These are phyloP conservation scores for Zosterops lateralis DNA, from an alignment of 2,113 vertebrate species.

Conservation along the genomic window DNA sequence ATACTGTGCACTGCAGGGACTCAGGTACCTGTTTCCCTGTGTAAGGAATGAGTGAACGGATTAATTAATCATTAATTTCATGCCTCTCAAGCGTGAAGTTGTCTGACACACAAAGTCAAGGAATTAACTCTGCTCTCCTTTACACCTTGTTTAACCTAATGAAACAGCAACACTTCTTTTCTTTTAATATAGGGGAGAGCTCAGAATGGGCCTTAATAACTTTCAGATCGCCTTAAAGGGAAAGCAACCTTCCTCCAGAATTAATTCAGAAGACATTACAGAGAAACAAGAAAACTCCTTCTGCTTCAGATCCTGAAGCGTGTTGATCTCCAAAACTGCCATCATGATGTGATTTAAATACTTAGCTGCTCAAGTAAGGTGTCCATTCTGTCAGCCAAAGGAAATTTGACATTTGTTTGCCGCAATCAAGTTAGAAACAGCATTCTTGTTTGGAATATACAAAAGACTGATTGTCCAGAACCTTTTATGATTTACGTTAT, in stretches of 20 bases:
- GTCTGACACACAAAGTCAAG: constrained; percentile 4
- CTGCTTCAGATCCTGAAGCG: neutral
- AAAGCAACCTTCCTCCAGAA: neutral
- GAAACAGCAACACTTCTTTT: neutral
- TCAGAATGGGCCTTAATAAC: neutral
- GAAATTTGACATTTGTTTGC: neutral
- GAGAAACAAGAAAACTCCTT: neutral
- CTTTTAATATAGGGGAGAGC: neutral
- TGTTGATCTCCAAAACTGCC: neutral
- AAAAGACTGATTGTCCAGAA: neutral
- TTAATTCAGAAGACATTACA: neutral
- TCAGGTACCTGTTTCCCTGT: neutral
- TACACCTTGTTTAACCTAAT: constrained; percentile 18
- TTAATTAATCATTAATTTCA: constrained; percentile 56
- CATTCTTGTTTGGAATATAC: neutral
- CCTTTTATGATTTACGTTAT: neutral
- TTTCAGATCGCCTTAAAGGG: neutral
- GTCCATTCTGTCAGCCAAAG: neutral
- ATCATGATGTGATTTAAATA: neutral
- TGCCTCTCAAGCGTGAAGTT: constrained; percentile 12
- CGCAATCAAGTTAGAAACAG: neutral
- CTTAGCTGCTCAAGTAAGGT: neutral
- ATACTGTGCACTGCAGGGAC: neutral
- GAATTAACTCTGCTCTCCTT: neutral
- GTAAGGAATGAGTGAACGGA: neutral